These are phyloP conservation scores for Microcebus jonahi DNA, from an alignment of 2,113 vertebrate genomes.

Conservation along the genomic window DNA sequence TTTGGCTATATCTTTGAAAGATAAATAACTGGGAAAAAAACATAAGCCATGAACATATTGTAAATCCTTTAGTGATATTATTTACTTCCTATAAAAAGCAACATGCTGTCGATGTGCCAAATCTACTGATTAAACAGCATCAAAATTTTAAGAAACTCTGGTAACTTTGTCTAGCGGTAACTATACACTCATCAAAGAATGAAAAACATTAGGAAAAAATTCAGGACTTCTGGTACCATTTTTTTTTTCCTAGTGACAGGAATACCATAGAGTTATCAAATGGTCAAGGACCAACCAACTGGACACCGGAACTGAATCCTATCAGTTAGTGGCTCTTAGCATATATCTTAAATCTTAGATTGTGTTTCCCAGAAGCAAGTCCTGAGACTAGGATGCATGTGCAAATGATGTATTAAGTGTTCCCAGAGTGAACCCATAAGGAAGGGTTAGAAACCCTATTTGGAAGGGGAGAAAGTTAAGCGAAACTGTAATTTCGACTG, in stretches of 20 bases:
- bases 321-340: not conserved
- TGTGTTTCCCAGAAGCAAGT: not conserved
- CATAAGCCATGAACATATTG: not conserved
- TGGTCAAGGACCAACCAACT: not conserved
- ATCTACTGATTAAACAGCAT: not conserved
- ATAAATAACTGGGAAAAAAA: not conserved
- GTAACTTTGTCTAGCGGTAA: not conserved
- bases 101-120: not conserved
- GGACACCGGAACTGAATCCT: not conserved
- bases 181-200: not conserved
- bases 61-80: conserved; percentile 9
- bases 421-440: not conserved
- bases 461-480: not conserved
- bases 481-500: not conserved
- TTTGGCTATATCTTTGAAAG: conserved; percentile 43
- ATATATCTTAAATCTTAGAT: not conserved
- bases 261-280: not conserved
- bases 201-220: not conserved
- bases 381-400: not conserved
- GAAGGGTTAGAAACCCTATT: not conserved
- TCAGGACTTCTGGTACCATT: not conserved
- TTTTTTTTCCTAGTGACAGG: not conserved
- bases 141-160: conserved; percentile 35
- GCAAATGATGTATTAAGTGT: not conserved
- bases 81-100: not conserved